Percentiles rank a stretch among this genome's conserved stretches.
Conservation (phyloP, 2,888 invertebrate species). For the Eustalomyia histrio region DNA sequence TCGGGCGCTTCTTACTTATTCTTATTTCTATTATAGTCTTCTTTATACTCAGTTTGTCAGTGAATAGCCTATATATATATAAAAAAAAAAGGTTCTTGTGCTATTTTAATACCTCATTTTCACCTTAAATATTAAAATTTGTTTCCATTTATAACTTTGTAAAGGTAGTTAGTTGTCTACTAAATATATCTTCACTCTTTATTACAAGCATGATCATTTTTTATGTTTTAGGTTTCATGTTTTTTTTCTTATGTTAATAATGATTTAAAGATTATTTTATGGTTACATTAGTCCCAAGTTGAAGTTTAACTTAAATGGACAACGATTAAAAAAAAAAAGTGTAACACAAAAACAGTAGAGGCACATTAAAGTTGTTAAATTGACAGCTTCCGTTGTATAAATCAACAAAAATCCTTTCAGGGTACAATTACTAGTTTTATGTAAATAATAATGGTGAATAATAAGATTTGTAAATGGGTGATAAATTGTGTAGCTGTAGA, state of each 20-base stretch:
- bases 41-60: too few relatives aligned
- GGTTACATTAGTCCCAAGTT: slow-evolving; percentile 11
- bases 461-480: neutral
- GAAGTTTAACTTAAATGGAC: slow-evolving; percentile 17
- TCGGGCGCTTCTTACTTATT: too few relatives aligned
- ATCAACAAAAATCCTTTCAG: slow-evolving; percentile 36
- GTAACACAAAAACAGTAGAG: slow-evolving; percentile 39
- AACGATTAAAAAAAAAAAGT: slow-evolving; percentile 21
- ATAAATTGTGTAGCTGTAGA: too few relatives aligned
- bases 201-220: slow-evolving; percentile 11
- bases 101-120: too few relatives aligned
- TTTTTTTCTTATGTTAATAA: slow-evolving; percentile 38
- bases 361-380: slow-evolving; percentile 51
- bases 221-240: neutral
- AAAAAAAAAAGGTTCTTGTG: too few relatives aligned
- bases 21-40: too few relatives aligned
- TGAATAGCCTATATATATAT: too few relatives aligned
- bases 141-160: neutral
- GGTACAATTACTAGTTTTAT: slow-evolving; percentile 47
- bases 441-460: slow-evolving; percentile 47
- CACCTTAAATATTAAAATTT: neutral
- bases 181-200: neutral
- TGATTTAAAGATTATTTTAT: slow-evolving; percentile 49
- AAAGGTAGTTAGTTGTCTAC: neutral
- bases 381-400: slow-evolving; percentile 59